Conservation (phyloP, 2,797 vertebrate genomes). For the Toxotes lorentzi region DNA sequence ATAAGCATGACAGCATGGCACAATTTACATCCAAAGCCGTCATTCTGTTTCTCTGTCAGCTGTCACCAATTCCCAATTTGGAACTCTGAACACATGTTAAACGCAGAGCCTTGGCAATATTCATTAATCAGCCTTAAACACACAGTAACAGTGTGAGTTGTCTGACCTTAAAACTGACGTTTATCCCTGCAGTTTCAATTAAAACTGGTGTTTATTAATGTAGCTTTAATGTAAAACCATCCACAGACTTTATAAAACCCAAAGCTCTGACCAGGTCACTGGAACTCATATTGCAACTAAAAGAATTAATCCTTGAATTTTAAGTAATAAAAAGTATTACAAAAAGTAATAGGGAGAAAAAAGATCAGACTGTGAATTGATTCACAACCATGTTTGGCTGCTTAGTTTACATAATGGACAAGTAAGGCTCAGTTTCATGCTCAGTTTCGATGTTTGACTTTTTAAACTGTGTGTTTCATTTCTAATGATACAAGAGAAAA, state of each 20-base stretch:
- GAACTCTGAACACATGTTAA: neutral
- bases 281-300: neutral
- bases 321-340: neutral
- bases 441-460: neutral
- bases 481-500: neutral
- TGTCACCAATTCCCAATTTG: neutral
- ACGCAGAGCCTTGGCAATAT: neutral
- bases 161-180: neutral
- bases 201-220: neutral
- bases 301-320: neutral
- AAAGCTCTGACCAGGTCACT: neutral
- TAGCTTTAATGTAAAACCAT: neutral
- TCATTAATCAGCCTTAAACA: neutral
- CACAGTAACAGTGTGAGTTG: neutral
- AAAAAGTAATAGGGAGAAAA: neutral
- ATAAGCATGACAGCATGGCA: no score
- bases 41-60: neutral
- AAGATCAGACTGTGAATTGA: neutral
- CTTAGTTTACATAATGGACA: neutral
- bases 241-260: neutral
- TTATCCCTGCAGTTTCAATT: neutral
- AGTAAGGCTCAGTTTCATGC: neutral
- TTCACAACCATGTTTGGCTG: neutral
- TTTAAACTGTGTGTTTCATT: neutral
- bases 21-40: neutral